A percentile compares a stretch with the other conserved stretches of the same genome.
phyloP scores from a whole-genome alignment of 2,113 vertebrate genomes.

The Tachysurus fulvidraco region DNA sequence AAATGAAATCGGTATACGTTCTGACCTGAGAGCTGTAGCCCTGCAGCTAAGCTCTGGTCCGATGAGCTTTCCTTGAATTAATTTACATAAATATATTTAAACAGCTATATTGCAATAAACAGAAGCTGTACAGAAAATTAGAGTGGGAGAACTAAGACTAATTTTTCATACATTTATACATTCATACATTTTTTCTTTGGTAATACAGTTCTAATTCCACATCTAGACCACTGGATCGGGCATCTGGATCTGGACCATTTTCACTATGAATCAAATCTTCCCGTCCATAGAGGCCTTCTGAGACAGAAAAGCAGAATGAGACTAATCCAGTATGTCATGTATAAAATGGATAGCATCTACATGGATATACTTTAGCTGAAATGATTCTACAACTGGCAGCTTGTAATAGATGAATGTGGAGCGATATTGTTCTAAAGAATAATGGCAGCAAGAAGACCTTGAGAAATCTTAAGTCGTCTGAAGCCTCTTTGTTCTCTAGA shows the following conservation, averaged over 20 bases:
- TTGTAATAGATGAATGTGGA: slow-evolving; percentile 7
- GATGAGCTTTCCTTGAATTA: neutral
- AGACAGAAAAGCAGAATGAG: neutral
- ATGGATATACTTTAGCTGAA: slow-evolving; percentile 9
- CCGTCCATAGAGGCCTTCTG: neutral
- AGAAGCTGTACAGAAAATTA: neutral
- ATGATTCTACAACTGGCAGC: slow-evolving; percentile 6
- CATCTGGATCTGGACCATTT: neutral
- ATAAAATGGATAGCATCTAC: slow-evolving; percentile 12
- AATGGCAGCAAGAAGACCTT: slow-evolving; percentile 1
- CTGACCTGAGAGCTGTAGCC: neutral
- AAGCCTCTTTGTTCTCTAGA: neutral
- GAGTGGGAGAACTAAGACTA: neutral
- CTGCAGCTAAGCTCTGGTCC: neutral
- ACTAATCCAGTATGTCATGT: neutral
- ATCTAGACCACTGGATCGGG: neutral
- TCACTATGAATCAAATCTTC: neutral
- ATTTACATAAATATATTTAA: neutral
- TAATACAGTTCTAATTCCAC: neutral
- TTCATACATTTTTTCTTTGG: neutral
- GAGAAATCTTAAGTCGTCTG: neutral
- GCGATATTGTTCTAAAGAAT: slow-evolving; percentile 2
- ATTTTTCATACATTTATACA: neutral
- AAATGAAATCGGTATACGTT: neutral
- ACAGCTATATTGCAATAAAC: neutral